Conservation (phyloP, 2,113 vertebrate genomes). For the Hiodon tergisus region DNA sequence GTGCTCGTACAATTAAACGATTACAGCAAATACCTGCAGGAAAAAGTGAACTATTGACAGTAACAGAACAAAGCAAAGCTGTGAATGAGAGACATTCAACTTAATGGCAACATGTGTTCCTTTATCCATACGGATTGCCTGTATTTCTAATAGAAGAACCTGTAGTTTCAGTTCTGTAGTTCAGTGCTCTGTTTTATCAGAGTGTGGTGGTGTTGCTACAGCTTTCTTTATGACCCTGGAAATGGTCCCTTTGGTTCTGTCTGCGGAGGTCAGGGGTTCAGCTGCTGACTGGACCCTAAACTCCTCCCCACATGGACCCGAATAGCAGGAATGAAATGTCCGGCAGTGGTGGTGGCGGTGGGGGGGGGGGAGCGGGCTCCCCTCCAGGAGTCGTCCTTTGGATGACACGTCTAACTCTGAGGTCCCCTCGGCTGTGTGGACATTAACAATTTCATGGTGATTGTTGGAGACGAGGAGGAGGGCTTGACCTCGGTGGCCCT, state of each 20-base stretch:
- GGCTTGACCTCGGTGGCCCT: constrained; percentile 49
- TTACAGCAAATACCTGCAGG: too few species aligned
- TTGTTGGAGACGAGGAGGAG: constrained; percentile 55
- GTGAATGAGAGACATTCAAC: too few species aligned
- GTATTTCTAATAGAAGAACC: too few species aligned
- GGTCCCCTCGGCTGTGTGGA: constrained; percentile 48
- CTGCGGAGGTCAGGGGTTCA: constrained; percentile 61
- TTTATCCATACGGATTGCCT: too few species aligned
- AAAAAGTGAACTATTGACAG: too few species aligned
- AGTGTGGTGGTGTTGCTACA: constrained; percentile 33
- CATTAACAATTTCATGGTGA: constrained; percentile 69
- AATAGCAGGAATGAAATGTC: constrained; percentile 26
- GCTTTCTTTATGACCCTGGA: constrained; percentile 61
- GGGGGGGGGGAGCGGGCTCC: constrained; percentile 27
- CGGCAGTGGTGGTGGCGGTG: neutral
- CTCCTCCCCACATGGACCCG: constrained; percentile 21
- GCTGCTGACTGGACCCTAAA: constrained; percentile 33
- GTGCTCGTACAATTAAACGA: too few species aligned
- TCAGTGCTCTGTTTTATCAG: too few species aligned
- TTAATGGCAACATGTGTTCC: too few species aligned
- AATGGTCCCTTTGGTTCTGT: constrained; percentile 54
- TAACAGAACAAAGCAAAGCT: too few species aligned
- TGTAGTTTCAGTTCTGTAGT: too few species aligned
- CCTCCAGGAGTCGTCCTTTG: constrained; percentile 53
- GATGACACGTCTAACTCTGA: constrained; percentile 55